phyloP scores from a whole-genome alignment of 2,888 invertebrate genomes.

The Auanema freiburgensis region DNA sequence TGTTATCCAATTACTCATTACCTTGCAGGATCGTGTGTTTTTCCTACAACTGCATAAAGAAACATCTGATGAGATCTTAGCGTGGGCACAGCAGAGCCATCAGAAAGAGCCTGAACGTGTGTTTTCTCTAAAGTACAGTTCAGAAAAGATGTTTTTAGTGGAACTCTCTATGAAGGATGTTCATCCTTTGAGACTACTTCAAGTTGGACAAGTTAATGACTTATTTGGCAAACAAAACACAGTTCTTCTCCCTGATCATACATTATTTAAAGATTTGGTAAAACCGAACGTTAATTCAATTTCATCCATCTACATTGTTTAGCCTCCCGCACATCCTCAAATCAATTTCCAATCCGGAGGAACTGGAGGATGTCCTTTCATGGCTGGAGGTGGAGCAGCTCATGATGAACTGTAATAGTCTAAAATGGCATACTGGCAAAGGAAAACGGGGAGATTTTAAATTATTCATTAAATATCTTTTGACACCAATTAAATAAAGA shows the following conservation, averaged over 20 bases:
- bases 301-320: not conserved
- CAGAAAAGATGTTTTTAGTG: slow-evolving; percentile 22
- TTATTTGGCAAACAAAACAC: slow-evolving; percentile 56
- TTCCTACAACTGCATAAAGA: slow-evolving; percentile 12
- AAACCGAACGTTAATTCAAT: not conserved
- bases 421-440: not conserved
- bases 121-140: not conserved
- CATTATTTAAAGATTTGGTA: slow-evolving; percentile 29
- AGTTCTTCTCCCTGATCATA: slow-evolving; percentile 53
- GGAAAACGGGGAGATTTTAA: not conserved
- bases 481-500: slow-evolving; percentile 1
- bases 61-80: slow-evolving; percentile 29
- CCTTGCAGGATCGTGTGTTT: slow-evolving; percentile 8
- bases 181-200: slow-evolving; percentile 50
- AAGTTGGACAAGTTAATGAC: slow-evolving; percentile 29
- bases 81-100: slow-evolving; percentile 13
- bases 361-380: slow-evolving; percentile 46
- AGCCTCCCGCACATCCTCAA: slow-evolving; percentile 7
- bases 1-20: slow-evolving; percentile 5
- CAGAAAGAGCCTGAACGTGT: slow-evolving; percentile 23
- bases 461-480: not conserved
- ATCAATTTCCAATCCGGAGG: slow-evolving; percentile 21
- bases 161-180: slow-evolving; percentile 29
- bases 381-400: slow-evolving; percentile 33
- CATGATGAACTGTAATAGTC: slow-evolving; percentile 23